Evolutionary conservation across 1,140 invertebrate genomes (phyloP).

Genomic region (Cydia fagiglandana): DNA sequence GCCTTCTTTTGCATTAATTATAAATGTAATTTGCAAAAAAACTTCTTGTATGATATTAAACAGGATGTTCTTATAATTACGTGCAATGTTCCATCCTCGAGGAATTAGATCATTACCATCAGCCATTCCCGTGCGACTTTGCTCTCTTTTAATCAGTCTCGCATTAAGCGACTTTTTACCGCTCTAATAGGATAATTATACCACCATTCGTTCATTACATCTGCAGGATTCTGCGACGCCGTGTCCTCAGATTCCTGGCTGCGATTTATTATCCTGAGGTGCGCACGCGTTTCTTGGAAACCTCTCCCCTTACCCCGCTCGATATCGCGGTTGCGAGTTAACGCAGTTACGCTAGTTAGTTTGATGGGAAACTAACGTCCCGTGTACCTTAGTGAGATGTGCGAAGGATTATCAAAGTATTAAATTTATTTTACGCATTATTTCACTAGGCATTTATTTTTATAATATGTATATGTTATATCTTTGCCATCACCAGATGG

Average conservation of each 20-base stretch:
- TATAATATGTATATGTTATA: background rate
- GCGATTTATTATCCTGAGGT: conserved; percentile 44
- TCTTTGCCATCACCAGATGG: too few relatives aligned
- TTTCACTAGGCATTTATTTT: background rate
- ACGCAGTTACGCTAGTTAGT: conserved; percentile 42
- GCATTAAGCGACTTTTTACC: conserved; percentile 28
- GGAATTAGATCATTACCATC: conserved; percentile 31
- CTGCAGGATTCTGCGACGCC: conserved; percentile 34
- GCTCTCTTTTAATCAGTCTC: conserved; percentile 27
- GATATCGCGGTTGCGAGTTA: conserved; percentile 10
- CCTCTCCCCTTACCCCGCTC: background rate
- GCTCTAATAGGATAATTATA: conserved; percentile 32
- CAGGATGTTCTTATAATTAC: conserved; percentile 19
- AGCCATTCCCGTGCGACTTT: conserved; percentile 28
- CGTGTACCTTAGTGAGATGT: background rate
- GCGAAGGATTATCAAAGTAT: background rate
- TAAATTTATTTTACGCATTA: background rate
- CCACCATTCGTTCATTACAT: conserved; percentile 35
- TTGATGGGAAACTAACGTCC: conserved; percentile 34
- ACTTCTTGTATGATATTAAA: conserved; percentile 10
- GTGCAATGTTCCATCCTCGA: conserved; percentile 17
- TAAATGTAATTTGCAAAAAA: background rate
- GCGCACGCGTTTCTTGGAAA: conserved; percentile 46
- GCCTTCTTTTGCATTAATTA: conserved; percentile 9
- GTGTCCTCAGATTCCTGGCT: conserved; percentile 40